Percentiles rank a stretch among this genome's conserved stretches.
Conservation (phyloP, 2,797 vertebrate genomes). For the Scomberomorus guttatus region DNA sequence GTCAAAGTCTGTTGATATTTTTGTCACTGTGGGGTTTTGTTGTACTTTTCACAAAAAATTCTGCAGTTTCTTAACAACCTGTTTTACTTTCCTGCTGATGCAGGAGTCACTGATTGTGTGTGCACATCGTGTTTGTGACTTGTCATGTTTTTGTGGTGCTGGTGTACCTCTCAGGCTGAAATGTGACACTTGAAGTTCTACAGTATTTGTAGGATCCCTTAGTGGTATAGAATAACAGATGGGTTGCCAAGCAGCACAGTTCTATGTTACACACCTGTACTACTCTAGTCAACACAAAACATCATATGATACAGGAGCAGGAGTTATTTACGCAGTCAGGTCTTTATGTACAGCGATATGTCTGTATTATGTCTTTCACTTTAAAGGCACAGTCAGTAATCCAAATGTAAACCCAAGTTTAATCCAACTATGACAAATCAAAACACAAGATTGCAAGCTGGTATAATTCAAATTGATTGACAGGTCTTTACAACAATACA, state of each 20-base stretch:
- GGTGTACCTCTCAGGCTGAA: slow-evolving; percentile 29
- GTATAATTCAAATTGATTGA: neutral
- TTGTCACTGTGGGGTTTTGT: neutral
- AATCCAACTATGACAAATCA: neutral
- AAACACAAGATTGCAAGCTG: neutral
- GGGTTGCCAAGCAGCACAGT: slow-evolving; percentile 17
- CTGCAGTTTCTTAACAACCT: neutral
- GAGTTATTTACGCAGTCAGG: neutral
- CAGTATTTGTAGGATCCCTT: slow-evolving; percentile 22
- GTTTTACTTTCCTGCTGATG: too few species aligned
- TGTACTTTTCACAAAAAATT: neutral
- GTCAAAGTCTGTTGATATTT: neutral
- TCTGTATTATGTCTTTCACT: neutral
- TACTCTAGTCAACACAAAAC: neutral
- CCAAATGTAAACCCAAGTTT: neutral
- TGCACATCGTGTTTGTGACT: neutral
- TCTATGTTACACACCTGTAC: slow-evolving; percentile 27
- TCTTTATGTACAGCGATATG: neutral
- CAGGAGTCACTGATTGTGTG: too few species aligned
- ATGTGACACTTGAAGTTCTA: slow-evolving; percentile 30
- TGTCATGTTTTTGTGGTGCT: neutral
- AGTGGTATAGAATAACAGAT: slow-evolving; percentile 56
- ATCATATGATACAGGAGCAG: neutral
- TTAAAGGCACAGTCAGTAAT: neutral
- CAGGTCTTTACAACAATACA: neutral